These are phyloP conservation scores for Apotomis capreana DNA, from an alignment of 2,888 invertebrate species.

Conservation along the genomic window DNA sequence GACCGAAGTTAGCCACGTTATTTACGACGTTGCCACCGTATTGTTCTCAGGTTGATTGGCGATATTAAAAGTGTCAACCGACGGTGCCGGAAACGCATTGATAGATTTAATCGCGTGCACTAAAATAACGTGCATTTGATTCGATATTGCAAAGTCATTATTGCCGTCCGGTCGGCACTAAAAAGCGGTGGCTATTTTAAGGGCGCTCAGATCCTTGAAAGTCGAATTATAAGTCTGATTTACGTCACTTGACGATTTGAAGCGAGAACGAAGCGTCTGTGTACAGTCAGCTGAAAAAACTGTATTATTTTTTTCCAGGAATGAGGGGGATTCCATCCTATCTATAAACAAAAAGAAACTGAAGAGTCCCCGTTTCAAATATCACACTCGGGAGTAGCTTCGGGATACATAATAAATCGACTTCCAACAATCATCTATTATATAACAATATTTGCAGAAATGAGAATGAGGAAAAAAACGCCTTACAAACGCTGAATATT, in stretches of 20 bases:
- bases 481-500: too few species aligned
- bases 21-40: constrained; percentile 72
- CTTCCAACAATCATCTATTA: too few species aligned
- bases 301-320: too few species aligned
- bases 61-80: constrained; percentile 81
- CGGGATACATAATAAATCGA: too few species aligned
- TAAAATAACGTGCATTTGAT: constrained; percentile 79
- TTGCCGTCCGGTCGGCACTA: constrained; percentile 79
- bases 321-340: too few species aligned
- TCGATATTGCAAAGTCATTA: constrained; percentile 80
- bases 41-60: constrained; percentile 78
- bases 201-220: constrained; percentile 63
- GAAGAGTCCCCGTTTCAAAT: too few species aligned
- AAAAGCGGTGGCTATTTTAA: constrained; percentile 75
- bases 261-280: not conserved
- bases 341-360: too few species aligned
- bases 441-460: too few species aligned
- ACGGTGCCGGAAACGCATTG: constrained; percentile 81
- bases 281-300: too few species aligned
- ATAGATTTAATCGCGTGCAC: constrained; percentile 79
- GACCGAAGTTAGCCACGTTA: constrained; percentile 69
- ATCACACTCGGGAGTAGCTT: too few species aligned
- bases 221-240: constrained; percentile 57
- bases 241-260: constrained; percentile 52
- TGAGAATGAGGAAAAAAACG: too few species aligned